phyloP scores from a whole-genome alignment of 2,888 invertebrate species.

The Keiferia lycopersicella region DNA sequence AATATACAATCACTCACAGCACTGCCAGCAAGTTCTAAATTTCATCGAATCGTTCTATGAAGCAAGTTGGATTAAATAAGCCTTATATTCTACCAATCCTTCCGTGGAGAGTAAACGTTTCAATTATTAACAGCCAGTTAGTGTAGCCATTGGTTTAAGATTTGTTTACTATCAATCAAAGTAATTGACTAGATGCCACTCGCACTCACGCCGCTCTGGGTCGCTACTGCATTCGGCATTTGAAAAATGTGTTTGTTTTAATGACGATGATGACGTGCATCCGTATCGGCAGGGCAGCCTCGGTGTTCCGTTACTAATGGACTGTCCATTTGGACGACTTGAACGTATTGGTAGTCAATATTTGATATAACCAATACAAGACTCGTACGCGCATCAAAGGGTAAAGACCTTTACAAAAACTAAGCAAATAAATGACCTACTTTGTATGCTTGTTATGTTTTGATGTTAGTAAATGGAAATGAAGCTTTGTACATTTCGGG shows the following conservation, averaged over 20 bases:
- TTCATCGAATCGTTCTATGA: background rate
- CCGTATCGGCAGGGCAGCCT: conserved; percentile 27
- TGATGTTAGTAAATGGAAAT: conserved; percentile 36
- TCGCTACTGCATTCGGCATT: conserved; percentile 21
- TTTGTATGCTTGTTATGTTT: conserved; percentile 20
- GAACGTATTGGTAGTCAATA: conserved; percentile 24
- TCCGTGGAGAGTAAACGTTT: too few species aligned
- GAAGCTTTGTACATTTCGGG: conserved; percentile 43
- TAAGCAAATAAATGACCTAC: conserved; percentile 21
- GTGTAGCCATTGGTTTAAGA: too few species aligned
- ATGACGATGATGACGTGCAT: conserved; percentile 19
- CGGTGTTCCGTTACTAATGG: conserved; percentile 30
- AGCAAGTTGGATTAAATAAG: too few species aligned
- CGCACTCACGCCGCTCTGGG: background rate
- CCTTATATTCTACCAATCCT: too few species aligned
- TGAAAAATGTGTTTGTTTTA: conserved; percentile 28
- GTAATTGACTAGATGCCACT: background rate
- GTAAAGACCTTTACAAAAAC: conserved; percentile 14
- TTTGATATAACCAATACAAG: conserved; percentile 14
- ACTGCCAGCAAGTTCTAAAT: background rate
- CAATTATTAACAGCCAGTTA: too few species aligned
- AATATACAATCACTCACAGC: background rate
- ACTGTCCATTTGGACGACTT: conserved; percentile 27
- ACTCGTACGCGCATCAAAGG: background rate
- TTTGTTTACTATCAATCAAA: background rate